Base-by-base conservation (phyloP, 1,140 invertebrate genomes). In the Drosophila jambulina region DNA sequence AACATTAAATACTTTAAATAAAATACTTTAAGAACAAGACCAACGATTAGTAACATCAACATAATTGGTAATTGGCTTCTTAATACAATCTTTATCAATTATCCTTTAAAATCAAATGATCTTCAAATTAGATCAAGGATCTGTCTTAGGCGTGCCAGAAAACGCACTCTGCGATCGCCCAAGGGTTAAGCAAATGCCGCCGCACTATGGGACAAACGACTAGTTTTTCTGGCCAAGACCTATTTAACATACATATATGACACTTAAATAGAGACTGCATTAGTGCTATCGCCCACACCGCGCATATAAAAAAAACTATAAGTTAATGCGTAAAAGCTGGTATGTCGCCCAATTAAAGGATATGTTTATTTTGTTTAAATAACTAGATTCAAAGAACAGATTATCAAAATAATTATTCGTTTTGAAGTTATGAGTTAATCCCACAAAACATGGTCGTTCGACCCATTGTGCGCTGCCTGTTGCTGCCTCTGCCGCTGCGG, bases 151-250 rank as follows among this genome's bases (percentile, higher is more conserved):
- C 15, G 12, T 56, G 34, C 53, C 9, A 38, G 34, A n/a, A 38
- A 40, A 67, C 46, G 34, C 17, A 25, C 17, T 40, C 2, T 32
- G 8, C 23, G 48, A 38, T 19, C 62, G 23, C 46, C 38, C 46
- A 70, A 70, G 68, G 68, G 68, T 70, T 69, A 70, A 68, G 19
- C 19, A 25, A 49, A 34, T 32, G 36, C 36, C 25, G n/a, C 32
- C 45, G 40, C 64, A 48, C 46, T 5, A 17, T 27, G 46, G 46
- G 46, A 48, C 15, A 2, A 25, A 48, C 1, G 23, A 27, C 8
- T 8, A 10, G 23, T 9, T 48, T 27, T 48, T 17, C 13, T 25
- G 21, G 6, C 13, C 21, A 23, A 45, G 12, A 45, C 12, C 21
- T 21, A 23, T 46, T 23, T 23, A 23, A 15, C 21, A 17, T 15